These are phyloP conservation scores for Channa striata DNA, from an alignment of 2,797 vertebrate species.

Conservation along the genomic window DNA sequence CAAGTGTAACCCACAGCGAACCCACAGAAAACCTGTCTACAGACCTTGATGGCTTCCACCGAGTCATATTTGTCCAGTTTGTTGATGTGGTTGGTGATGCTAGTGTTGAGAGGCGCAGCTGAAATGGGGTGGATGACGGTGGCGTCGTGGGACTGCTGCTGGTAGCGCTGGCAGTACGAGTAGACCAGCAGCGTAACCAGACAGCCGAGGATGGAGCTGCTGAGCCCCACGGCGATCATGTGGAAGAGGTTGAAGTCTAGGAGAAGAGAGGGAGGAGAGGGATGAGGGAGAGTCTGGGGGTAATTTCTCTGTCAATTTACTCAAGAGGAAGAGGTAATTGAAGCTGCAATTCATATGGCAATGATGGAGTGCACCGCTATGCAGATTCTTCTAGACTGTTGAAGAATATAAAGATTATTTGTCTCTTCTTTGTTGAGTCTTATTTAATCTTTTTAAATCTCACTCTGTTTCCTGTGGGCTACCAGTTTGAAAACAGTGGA, in stretches of 20 bases:
- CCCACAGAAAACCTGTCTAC: conserved; percentile 43
- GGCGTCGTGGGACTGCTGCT: conserved; percentile 95
- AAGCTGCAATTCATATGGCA: conserved; percentile 39
- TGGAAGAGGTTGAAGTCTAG: conserved; percentile 98
- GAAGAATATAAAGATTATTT: conserved; percentile 7
- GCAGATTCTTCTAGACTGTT: background rate
- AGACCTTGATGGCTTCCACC: conserved; percentile 97
- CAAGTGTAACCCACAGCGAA: conserved; percentile 16
- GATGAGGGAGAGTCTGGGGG: background rate
- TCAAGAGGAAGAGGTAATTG: conserved; percentile 30
- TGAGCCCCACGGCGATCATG: conserved; percentile 96
- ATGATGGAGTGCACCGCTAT: conserved; percentile 19
- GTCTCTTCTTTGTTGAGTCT: background rate
- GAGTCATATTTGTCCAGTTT: conserved; percentile 98
- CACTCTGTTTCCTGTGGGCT: background rate
- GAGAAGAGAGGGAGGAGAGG: background rate
- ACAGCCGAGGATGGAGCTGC: conserved; percentile 96
- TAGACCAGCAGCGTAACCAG: conserved; percentile 95
- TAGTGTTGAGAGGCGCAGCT: conserved; percentile 95
- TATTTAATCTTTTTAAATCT: background rate
- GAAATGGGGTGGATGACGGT: conserved; percentile 98
- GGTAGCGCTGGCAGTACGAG: conserved; percentile 96
- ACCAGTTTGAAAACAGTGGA: background rate
- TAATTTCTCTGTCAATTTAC: conserved; percentile 25
- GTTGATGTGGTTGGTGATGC: conserved; percentile 99